phyloP scores from a whole-genome alignment of 2,797 vertebrate species.

The Acanthiza pusilla region DNA sequence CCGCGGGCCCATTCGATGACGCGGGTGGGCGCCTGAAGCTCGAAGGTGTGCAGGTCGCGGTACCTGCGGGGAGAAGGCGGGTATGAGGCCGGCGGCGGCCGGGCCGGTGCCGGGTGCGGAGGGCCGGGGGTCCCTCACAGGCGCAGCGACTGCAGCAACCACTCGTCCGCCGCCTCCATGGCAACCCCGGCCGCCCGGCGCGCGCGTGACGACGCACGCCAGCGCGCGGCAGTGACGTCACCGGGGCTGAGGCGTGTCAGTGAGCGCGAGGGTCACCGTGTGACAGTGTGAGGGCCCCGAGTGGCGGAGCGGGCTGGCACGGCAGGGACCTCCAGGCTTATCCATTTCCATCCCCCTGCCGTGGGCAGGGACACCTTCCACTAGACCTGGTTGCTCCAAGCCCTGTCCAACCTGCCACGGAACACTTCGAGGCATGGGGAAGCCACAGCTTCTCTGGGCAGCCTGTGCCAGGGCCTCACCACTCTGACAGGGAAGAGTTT shows the following conservation, averaged over 20 bases:
- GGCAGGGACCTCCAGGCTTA: accelerated
- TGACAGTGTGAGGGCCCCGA: accelerated
- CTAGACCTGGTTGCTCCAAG: accelerated
- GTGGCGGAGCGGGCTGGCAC: accelerated
- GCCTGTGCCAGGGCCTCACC: accelerated
- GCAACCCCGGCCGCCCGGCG: background rate
- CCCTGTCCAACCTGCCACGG: background rate
- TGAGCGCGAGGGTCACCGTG: accelerated
- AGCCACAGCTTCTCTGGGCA: background rate
- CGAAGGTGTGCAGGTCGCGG: slow-evolving; percentile 85
- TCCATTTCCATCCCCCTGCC: background rate
- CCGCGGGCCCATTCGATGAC: slow-evolving; percentile 85
- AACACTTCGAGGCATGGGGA: too few relatives aligned
- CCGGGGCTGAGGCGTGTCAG: accelerated
- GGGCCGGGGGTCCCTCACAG: background rate
- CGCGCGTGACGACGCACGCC: accelerated
- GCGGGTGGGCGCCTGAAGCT: slow-evolving; percentile 85
- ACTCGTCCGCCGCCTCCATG: slow-evolving; percentile 12
- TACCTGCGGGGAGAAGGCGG: slow-evolving; percentile 63
- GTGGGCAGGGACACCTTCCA: background rate
- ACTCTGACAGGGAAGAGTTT: background rate
- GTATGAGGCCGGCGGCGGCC: background rate
- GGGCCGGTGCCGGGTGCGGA: accelerated
- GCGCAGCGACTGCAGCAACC: background rate
- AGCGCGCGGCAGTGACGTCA: accelerated